phyloP scores from a whole-genome alignment of 2,113 vertebrate genomes.

The Cariama cristata region DNA sequence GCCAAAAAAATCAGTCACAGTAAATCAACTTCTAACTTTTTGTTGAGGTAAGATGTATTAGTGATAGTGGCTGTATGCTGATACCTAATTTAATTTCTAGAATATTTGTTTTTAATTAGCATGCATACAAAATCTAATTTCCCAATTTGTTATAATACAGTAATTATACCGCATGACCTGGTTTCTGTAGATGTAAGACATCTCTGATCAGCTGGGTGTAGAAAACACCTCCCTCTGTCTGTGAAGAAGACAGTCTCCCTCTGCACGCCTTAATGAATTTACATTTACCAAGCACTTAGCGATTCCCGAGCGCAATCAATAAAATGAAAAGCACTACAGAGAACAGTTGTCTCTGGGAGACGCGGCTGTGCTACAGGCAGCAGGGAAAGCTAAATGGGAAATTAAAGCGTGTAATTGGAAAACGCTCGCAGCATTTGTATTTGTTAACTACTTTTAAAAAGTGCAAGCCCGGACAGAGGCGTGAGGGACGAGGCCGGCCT shows the following conservation, averaged over 20 bases:
- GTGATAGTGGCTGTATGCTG: background rate
- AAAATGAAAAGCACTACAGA: background rate
- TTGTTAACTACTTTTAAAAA: rapidly evolving
- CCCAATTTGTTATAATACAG: background rate
- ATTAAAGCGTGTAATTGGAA: rapidly evolving
- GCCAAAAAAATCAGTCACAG: background rate
- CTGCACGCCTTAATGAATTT: background rate
- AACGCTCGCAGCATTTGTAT: rapidly evolving
- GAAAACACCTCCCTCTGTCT: background rate
- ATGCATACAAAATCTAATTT: background rate
- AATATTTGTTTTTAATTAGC: background rate
- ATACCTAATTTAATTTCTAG: background rate
- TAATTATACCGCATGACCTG: background rate
- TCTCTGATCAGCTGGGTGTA: background rate
- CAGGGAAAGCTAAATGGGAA: rapidly evolving
- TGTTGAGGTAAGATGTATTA: background rate
- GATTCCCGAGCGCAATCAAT: background rate
- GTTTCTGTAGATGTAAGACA: rapidly evolving
- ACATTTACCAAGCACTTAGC: background rate
- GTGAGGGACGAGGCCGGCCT: no score
- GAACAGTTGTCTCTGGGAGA: background rate
- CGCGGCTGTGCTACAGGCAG: background rate
- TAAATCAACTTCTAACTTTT: background rate
- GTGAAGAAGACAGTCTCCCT: background rate
- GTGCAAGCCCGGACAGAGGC: rapidly evolving